Evolutionary conservation across 2,113 vertebrate species (phyloP).

Genomic region (Onychostoma macrolepis): DNA sequence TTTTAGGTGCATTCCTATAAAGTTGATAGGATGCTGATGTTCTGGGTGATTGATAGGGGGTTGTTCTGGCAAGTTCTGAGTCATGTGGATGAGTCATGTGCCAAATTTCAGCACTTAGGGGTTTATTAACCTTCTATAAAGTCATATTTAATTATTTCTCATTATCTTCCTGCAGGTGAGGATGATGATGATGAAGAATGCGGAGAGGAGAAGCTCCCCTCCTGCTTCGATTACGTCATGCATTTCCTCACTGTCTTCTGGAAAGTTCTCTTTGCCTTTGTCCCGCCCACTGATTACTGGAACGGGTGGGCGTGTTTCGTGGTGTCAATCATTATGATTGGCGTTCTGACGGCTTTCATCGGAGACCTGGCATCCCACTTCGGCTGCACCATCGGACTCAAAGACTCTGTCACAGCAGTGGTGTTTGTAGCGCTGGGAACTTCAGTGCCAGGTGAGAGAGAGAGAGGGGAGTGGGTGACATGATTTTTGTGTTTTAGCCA

Average conservation of each 20-base stretch:
- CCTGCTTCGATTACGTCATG: constrained; percentile 99
- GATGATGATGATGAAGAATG: constrained; percentile 97
- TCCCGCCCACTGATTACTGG: constrained; percentile 98
- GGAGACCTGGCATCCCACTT: constrained; percentile 96
- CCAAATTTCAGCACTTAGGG: background rate
- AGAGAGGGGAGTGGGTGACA: background rate
- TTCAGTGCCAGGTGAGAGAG: constrained; percentile 90
- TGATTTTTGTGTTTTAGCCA: constrained; percentile 18
- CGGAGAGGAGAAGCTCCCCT: constrained; percentile 97
- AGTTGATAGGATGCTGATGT: too few relatives aligned
- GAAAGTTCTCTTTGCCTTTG: constrained; percentile 98
- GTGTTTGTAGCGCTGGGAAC: constrained; percentile 96
- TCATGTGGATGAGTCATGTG: background rate
- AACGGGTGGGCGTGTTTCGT: constrained; percentile 99
- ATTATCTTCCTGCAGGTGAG: constrained; percentile 66
- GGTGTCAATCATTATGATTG: constrained; percentile 97
- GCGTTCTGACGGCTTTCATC: constrained; percentile 94
- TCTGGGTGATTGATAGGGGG: too few relatives aligned
- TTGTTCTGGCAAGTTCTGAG: too few relatives aligned
- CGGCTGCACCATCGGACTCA: constrained; percentile 96
- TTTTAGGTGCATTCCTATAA: too few relatives aligned
- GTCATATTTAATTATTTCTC: constrained; percentile 3
- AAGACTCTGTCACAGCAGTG: constrained; percentile 96
- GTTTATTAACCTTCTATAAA: background rate
- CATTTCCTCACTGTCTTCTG: constrained; percentile 99